A percentile compares a stretch with the other conserved stretches of the same genome.
Conservation (phyloP, 2,113 vertebrate genomes). For the Tonatia bakeri region DNA sequence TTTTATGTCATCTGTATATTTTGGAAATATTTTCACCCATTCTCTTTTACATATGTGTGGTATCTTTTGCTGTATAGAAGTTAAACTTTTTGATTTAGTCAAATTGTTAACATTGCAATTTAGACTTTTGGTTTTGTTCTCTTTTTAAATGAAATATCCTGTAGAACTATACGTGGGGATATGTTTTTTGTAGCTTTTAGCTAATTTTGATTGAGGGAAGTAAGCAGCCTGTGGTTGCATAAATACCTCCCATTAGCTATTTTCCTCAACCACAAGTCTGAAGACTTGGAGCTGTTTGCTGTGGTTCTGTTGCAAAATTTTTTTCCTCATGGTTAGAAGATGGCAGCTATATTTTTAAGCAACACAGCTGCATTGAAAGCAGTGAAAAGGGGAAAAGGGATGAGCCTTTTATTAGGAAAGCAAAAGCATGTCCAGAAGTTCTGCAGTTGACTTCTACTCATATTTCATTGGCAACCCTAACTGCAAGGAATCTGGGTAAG, state of each 20-base stretch:
- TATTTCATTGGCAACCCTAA: neutral
- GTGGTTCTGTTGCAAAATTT: neutral
- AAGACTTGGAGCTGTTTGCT: neutral
- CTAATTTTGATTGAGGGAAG: slow-evolving; percentile 14
- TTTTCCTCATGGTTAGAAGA: neutral
- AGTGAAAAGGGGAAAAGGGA: neutral
- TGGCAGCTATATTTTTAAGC: neutral
- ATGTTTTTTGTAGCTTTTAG: neutral
- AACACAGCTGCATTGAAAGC: neutral
- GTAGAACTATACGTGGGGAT: neutral
- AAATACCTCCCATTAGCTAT: neutral
- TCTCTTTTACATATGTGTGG: neutral
- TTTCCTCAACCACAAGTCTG: neutral
- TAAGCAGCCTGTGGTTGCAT: neutral
- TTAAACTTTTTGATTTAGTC: slow-evolving; percentile 9
- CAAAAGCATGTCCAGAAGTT: neutral
- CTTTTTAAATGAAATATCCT: neutral
- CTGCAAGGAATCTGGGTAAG: neutral
- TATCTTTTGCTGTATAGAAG: neutral
- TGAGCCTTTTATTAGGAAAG: neutral
- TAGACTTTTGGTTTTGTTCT: neutral
- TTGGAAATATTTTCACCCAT: neutral
- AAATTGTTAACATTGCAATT: neutral
- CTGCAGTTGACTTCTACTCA: neutral
- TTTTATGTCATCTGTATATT: neutral